These are phyloP conservation scores for Hyperoplus lanceolatus DNA, from an alignment of 2,797 vertebrate species.

Conservation along the genomic window DNA sequence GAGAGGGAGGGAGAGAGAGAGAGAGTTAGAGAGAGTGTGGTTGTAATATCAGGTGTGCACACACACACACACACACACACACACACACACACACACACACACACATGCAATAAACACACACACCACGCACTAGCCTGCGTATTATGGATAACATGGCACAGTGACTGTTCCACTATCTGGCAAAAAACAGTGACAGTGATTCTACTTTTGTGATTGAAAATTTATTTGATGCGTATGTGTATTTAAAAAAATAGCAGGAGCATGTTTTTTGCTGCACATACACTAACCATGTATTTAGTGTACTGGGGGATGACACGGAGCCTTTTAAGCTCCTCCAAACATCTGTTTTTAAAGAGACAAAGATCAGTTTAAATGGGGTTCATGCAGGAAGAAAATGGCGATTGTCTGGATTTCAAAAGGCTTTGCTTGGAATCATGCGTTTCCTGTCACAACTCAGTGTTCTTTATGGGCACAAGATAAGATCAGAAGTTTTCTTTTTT, in stretches of 20 bases:
- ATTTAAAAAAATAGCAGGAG: constrained; percentile 7
- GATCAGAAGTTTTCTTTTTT: constrained; percentile 7
- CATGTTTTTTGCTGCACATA: background rate
- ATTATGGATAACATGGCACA: constrained; percentile 48
- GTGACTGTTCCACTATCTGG: constrained; percentile 35
- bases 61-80: constrained; percentile 32
- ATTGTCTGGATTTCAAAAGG: constrained; percentile 35
- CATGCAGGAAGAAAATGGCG: constrained; percentile 1
- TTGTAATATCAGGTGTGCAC: constrained; percentile 27
- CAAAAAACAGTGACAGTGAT: constrained; percentile 44
- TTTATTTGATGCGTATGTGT: constrained; percentile 25
- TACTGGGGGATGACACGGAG: no score
- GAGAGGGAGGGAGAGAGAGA: no score
- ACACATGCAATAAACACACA: constrained; percentile 14
- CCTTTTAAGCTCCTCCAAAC: constrained; percentile 17
- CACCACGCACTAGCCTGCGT: constrained; percentile 28
- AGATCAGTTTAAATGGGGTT: constrained; percentile 10
- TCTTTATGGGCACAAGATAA: constrained; percentile 13
- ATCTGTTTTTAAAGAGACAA: constrained; percentile 24
- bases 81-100: constrained; percentile 40
- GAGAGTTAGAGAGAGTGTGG: background rate
- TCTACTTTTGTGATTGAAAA: constrained; percentile 38
- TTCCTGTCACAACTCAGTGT: constrained; percentile 6
- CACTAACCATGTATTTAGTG: constrained; percentile 5
- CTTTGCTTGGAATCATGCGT: constrained; percentile 17